phyloP scores from a whole-genome alignment of 1,140 invertebrate species.

The Lepidotrigona ventralis region DNA sequence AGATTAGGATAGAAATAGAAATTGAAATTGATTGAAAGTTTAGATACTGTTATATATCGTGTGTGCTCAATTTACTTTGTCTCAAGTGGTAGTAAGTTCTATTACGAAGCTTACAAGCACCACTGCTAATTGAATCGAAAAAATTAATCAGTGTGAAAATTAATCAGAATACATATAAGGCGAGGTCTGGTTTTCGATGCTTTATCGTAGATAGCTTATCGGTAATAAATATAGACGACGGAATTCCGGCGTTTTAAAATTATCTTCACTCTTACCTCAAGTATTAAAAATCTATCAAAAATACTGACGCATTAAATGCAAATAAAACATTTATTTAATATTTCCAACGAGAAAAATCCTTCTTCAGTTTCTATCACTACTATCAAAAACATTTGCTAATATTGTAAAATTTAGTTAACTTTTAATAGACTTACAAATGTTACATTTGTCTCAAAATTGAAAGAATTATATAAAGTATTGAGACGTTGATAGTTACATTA shows the following conservation, averaged over 20 bases:
- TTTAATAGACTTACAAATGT: too few relatives aligned
- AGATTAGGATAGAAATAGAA: too few relatives aligned
- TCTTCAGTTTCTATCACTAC: background rate
- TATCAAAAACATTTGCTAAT: background rate
- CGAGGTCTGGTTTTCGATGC: background rate
- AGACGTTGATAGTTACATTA: too few relatives aligned
- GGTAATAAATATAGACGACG: conserved; percentile 26
- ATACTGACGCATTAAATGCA: background rate
- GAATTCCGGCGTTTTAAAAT: conserved; percentile 2
- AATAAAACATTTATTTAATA: background rate
- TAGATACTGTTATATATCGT: too few relatives aligned
- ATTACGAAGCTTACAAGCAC: background rate
- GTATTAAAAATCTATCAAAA: background rate
- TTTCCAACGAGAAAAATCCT: background rate
- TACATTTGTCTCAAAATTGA: too few relatives aligned
- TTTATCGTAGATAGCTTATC: conserved; percentile 26
- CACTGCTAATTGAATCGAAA: background rate
- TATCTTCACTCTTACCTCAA: background rate
- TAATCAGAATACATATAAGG: background rate
- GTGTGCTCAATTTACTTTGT: background rate
- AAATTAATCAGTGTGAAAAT: conserved; percentile 20
- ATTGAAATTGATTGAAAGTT: background rate
- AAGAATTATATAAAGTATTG: too few relatives aligned
- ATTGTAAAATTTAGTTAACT: too few relatives aligned
- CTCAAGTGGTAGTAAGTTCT: background rate